Evolutionary conservation across 2,113 vertebrate species (phyloP).

Genomic region (Sander lucioperca): DNA sequence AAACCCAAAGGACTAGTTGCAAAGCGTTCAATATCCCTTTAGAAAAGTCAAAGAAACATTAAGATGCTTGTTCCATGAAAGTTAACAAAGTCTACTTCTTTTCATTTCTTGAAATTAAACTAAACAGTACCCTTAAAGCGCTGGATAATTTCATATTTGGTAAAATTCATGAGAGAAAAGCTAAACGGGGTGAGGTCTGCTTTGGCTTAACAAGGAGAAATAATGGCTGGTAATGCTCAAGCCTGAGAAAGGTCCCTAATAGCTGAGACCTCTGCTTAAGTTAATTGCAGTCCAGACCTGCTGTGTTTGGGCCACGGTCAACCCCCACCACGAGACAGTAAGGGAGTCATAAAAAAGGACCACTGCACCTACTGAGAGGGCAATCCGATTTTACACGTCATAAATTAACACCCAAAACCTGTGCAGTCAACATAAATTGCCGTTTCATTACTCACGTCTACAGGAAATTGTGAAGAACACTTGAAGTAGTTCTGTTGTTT

Average conservation of each 20-base stretch:
- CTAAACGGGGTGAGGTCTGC: not conserved
- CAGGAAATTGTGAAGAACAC: not conserved
- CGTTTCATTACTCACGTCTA: constrained; percentile 22
- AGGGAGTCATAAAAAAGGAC: constrained; percentile 34
- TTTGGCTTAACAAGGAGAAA: constrained; percentile 24
- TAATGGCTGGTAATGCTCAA: constrained; percentile 34
- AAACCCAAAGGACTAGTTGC: not conserved
- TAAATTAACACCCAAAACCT: constrained; percentile 57
- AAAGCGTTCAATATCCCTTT: not conserved
- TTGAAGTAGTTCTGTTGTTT: constrained; percentile 11
- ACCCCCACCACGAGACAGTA: constrained; percentile 5
- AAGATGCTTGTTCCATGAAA: not conserved
- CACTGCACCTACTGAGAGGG: constrained; percentile 13
- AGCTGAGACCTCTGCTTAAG: constrained; percentile 8
- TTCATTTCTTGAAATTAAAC: not conserved
- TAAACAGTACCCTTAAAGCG: not conserved
- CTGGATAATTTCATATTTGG: not conserved
- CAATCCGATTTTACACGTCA: constrained; percentile 46
- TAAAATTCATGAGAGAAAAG: not conserved
- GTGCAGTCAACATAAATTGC: constrained; percentile 15
- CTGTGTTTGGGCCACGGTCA: constrained; percentile 23
- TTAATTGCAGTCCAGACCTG: constrained; percentile 13
- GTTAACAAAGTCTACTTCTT: not conserved
- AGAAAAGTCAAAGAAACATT: not conserved
- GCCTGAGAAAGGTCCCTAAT: constrained; percentile 8